A percentile compares a stretch with the other conserved stretches of the same genome.
phyloP scores from a whole-genome alignment of 2,113 vertebrate genomes.

The Ageneiosus marmoratus region DNA sequence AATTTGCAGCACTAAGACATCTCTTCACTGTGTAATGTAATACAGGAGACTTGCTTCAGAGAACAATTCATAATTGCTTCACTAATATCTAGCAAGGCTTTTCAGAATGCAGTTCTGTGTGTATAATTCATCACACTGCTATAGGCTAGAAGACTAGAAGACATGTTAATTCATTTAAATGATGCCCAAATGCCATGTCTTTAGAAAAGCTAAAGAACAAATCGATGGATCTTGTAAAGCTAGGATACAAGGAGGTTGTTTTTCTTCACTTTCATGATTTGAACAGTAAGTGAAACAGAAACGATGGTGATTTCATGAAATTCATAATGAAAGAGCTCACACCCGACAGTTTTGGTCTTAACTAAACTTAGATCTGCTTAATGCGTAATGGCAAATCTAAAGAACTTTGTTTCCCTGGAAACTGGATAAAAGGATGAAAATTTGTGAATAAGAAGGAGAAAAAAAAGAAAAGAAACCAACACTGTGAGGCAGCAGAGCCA shows the following conservation, averaged over 20 bases:
- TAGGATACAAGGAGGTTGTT: slow-evolving; percentile 4
- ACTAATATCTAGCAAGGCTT: slow-evolving; percentile 8
- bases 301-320: slow-evolving; percentile 37
- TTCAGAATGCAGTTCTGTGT: slow-evolving; percentile 32
- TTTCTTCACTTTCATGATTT: slow-evolving; percentile 19
- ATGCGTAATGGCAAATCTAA: slow-evolving; percentile 17
- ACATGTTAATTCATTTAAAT: slow-evolving; percentile 44
- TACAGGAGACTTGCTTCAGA: not conserved
- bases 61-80: slow-evolving; percentile 29
- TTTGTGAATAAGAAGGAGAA: slow-evolving; percentile 9
- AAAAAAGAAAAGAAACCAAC: not conserved
- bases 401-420: slow-evolving; percentile 49
- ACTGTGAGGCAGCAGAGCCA: slow-evolving; percentile 1
- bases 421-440: slow-evolving; percentile 27
- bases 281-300: not conserved
- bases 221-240: slow-evolving; percentile 9
- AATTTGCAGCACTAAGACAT: slow-evolving; percentile 30
- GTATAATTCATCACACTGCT: slow-evolving; percentile 27
- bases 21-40: slow-evolving; percentile 24
- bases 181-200: slow-evolving; percentile 4
- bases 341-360: slow-evolving; percentile 29
- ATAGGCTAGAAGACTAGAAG: slow-evolving; percentile 9
- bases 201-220: slow-evolving; percentile 15
- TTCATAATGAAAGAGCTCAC: slow-evolving; percentile 41
- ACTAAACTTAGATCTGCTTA: slow-evolving; percentile 31